Conservation (phyloP, 2,888 invertebrate genomes). For the Zootermopsis nevadensis region DNA sequence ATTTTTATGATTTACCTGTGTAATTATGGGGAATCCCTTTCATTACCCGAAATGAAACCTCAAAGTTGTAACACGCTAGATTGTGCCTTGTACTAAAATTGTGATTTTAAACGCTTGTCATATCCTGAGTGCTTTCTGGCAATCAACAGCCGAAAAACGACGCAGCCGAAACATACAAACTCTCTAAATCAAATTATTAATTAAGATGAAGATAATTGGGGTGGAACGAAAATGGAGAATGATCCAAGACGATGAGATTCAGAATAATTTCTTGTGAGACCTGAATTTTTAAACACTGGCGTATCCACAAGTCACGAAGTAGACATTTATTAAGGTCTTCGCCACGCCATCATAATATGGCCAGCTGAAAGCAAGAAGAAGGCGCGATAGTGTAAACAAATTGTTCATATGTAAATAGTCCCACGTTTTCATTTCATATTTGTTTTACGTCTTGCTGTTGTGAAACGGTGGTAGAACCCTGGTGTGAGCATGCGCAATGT, state of each 20-base stretch:
- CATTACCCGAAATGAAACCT: background rate
- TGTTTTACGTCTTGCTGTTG: constrained; percentile 8
- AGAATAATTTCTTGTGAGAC: too few relatives aligned
- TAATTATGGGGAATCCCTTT: too few relatives aligned
- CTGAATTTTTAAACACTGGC: too few relatives aligned
- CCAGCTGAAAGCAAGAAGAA: background rate
- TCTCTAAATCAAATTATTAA: too few relatives aligned
- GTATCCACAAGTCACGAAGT: background rate
- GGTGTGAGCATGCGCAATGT: background rate
- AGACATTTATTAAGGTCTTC: background rate
- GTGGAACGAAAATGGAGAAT: too few relatives aligned
- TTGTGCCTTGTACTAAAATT: constrained; percentile 3
- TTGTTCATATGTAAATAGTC: background rate
- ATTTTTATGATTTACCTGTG: background rate
- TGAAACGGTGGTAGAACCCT: background rate
- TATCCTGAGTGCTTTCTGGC: background rate
- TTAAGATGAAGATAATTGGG: too few relatives aligned
- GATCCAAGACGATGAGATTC: too few relatives aligned
- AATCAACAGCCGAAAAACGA: too few relatives aligned
- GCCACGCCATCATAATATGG: background rate
- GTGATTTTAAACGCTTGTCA: constrained; percentile 17
- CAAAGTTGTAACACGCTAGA: background rate
- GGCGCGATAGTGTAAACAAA: background rate
- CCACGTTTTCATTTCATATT: background rate
- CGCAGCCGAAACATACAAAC: too few relatives aligned